A percentile compares a stretch with the other conserved stretches of the same genome.
Conservation (phyloP, 1,140 invertebrate genomes). For the Bombus pyrosoma region DNA sequence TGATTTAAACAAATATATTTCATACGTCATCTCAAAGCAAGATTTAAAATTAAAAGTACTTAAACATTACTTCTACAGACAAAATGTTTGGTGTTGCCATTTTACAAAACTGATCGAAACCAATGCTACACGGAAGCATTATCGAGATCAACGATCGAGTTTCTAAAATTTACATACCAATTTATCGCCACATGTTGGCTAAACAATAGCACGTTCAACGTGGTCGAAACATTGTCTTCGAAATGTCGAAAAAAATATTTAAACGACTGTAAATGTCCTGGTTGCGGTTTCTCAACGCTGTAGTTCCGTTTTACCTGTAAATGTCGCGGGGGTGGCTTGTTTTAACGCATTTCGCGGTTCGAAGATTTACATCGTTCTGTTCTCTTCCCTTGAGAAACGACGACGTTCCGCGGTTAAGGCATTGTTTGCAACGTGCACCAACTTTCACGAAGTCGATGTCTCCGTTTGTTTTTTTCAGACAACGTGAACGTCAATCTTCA, state of each 20-base stretch:
- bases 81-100: background rate
- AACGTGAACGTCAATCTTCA: conserved; percentile 6
- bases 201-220: no score
- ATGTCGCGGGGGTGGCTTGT: conserved; percentile 23
- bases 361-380: conserved; percentile 54
- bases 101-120: background rate
- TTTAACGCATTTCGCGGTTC: conserved; percentile 48
- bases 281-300: conserved; percentile 40
- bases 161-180: conserved; percentile 16
- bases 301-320: conserved; percentile 10
- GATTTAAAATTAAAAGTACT: no score
- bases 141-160: conserved; percentile 29
- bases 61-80: no score
- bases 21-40: no score
- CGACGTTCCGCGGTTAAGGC: conserved; percentile 5
- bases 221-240: background rate
- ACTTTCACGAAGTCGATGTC: conserved; percentile 2
- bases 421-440: conserved; percentile 5
- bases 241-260: conserved; percentile 19
- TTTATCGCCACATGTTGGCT: conserved; percentile 32
- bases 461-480: background rate
- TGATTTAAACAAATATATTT: no score
- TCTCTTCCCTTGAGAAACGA: background rate
- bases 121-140: conserved; percentile 49
- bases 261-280: conserved; percentile 43